These are phyloP conservation scores for Chloroceryle aenea DNA, from an alignment of 2,113 vertebrate species.

Conservation along the genomic window DNA sequence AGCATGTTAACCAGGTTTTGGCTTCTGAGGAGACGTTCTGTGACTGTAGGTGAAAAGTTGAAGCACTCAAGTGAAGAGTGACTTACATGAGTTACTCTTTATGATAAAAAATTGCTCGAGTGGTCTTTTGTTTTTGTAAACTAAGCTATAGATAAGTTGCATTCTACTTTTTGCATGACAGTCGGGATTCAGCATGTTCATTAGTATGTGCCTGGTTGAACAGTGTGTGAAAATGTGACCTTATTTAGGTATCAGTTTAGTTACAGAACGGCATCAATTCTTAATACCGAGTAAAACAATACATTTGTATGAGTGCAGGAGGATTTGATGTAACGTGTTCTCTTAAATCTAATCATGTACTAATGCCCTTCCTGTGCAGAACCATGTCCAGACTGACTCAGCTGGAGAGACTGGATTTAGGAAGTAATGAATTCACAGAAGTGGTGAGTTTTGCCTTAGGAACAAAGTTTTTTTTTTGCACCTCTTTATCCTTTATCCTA, in stretches of 20 bases:
- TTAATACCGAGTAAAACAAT: neutral
- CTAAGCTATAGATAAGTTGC: neutral
- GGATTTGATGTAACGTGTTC: neutral
- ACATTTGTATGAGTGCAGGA: neutral
- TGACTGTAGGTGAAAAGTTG: neutral
- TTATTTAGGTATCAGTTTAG: neutral
- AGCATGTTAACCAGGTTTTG: neutral
- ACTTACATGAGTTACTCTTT: neutral
- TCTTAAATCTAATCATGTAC: slow-evolving; percentile 38
- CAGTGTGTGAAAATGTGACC: neutral
- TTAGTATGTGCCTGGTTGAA: neutral
- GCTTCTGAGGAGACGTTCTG: neutral
- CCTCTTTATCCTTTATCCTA: neutral
- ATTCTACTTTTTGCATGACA: neutral
- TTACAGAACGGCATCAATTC: neutral
- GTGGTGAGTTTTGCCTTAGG: slow-evolving; percentile 24
- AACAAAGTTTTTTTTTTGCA: neutral
- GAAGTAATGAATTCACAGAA: too few species aligned
- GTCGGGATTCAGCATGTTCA: neutral
- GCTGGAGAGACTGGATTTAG: too few species aligned
- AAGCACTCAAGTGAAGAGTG: neutral
- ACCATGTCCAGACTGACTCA: neutral
- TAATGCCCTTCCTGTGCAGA: slow-evolving; percentile 75
- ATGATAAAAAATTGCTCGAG: neutral
- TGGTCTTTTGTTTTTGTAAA: neutral